Evolutionary conservation across 2,888 invertebrate species (phyloP), one percentile per base, ranked within the genome.

Genomic region (Drosophila kuntzei): DNA sequence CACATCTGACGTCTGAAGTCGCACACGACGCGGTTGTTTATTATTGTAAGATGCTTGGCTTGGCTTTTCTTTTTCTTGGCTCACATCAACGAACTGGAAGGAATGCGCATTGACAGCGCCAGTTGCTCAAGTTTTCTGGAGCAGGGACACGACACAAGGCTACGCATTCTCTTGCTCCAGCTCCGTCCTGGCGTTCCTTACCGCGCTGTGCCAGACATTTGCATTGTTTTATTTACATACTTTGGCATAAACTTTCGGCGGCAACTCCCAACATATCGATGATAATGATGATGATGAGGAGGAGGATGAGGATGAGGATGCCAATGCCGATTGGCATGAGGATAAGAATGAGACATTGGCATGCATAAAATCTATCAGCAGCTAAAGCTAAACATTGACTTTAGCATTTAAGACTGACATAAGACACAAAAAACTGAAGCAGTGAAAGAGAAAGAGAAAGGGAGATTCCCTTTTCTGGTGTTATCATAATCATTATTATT

Each of bases 191-290:
- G 39, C 41, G 39, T 53, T 61, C 39, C 4, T 2, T 20, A 18
- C 64, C 20, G 18, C 12, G 39, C 64, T 47, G 2, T 32, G 62
- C 76, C 76, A 77, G 76, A 76, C 68, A 81, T 81, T 81, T 87
- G 88, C 81, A 87, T 87, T 81, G 81, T 87, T 87, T 80, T 81
- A 81, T 85, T 87, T 84, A 87, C 87, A 81, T 87, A 81, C 81
- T 77, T 71, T 27, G 58, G 22, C 69, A 69, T 64, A 32, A 66
- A 85, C 68, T 85, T 84, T 58, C 34, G 46, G 64, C 63, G 47
- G 70, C 37, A 51, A 47, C 64, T 58, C 54, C 39, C 59, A 25
- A 43, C 53, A 46, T 60, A 80, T 83, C 69, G 64, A 84, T 69
- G 58, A 62, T 39, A 59, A 64, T 34, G 34, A 22, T 22, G 51